A percentile compares a stretch with the other conserved stretches of the same genome.
Conservation (phyloP, 2,113 vertebrate genomes). For the Microcebus jonahi region DNA sequence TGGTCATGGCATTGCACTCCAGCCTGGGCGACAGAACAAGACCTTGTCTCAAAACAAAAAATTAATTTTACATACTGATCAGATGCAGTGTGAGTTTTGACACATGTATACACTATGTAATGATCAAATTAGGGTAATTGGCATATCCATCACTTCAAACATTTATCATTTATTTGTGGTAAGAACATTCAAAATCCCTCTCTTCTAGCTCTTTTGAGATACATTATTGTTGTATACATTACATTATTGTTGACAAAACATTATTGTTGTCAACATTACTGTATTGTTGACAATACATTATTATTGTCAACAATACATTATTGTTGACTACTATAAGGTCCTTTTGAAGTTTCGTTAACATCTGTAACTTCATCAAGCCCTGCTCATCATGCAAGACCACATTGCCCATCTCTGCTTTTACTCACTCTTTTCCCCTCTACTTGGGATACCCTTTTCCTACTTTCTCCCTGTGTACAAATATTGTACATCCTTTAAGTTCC, state of each 20-base stretch:
- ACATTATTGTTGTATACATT: background rate
- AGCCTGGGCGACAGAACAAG: no score
- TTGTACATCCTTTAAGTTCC: background rate
- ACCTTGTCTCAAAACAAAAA: no score
- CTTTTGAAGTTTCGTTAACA: background rate
- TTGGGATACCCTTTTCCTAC: background rate
- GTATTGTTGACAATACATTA: no score
- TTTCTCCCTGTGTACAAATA: background rate
- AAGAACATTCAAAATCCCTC: background rate
- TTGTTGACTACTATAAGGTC: background rate
- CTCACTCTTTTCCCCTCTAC: background rate
- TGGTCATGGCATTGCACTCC: no score
- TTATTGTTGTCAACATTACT: background rate
- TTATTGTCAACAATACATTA: background rate
- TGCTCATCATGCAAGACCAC: background rate
- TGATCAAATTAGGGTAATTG: background rate
- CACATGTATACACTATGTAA: background rate
- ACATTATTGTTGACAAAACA: no score
- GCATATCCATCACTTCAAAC: background rate
- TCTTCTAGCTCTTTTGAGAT: background rate
- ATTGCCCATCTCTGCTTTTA: background rate
- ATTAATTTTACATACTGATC: background rate
- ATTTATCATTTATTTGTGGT: background rate
- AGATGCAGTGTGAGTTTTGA: background rate
- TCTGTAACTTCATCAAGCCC: background rate